Evolutionary conservation across 2,797 vertebrate genomes (phyloP).

Genomic region (Gorsachius magnificus): DNA sequence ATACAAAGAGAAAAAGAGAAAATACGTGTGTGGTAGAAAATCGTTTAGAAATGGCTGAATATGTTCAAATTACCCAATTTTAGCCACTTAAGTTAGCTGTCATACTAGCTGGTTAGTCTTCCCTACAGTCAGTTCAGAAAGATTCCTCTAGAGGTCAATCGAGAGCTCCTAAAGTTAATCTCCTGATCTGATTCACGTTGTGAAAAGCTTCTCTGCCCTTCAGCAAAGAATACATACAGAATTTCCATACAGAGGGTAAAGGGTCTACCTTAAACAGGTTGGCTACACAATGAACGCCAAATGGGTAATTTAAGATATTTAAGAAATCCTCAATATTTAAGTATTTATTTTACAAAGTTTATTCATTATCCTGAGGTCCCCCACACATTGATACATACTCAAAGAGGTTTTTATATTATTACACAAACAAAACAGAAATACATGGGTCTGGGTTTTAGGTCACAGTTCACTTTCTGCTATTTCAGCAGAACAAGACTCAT

Average conservation of each 20-base stretch:
- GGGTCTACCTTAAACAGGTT: neutral
- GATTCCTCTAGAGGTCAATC: slow-evolving; percentile 21
- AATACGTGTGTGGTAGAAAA: neutral
- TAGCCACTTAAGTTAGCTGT: neutral
- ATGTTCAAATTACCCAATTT: neutral
- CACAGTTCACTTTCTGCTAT: neutral
- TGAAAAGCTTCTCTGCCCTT: neutral
- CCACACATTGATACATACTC: neutral
- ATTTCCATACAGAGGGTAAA: accelerated
- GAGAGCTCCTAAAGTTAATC: neutral
- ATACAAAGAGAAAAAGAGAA: slow-evolving; percentile 30
- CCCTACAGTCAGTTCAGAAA: neutral
- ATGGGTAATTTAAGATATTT: neutral
- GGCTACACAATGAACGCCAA: neutral
- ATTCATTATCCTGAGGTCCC: neutral
- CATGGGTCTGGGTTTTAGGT: neutral
- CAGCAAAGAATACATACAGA: neutral
- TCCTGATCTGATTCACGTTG: neutral
- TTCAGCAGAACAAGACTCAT: neutral
- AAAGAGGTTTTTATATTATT: neutral
- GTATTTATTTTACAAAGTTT: neutral
- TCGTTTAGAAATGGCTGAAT: neutral
- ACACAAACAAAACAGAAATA: neutral
- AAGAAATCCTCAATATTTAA: neutral
- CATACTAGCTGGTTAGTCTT: neutral